A percentile compares a stretch with the other conserved stretches of the same genome.
phyloP scores from a whole-genome alignment of 1,140 invertebrate species.

The Dreissena polymorpha region DNA sequence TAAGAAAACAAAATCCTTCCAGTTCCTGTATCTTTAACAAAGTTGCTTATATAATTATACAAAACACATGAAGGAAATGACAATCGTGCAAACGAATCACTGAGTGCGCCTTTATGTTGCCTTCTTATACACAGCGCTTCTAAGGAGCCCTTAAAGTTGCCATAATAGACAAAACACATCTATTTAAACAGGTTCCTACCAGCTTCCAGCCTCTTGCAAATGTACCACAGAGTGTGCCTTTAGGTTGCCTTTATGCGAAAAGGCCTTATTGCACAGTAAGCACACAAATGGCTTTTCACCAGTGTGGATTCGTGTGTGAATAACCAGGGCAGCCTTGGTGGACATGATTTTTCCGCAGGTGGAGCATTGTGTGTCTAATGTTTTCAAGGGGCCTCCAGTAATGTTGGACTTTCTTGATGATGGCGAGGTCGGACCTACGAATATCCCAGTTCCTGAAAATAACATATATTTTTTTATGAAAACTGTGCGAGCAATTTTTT shows the following conservation, averaged over 20 bases:
- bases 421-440: background rate
- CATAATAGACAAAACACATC: too few species aligned
- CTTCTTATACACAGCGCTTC: too few species aligned
- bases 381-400: background rate
- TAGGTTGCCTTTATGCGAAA: slow-evolving; percentile 22
- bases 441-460: background rate
- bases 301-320: slow-evolving; percentile 6
- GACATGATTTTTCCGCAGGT: slow-evolving; percentile 19
- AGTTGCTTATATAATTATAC: too few species aligned
- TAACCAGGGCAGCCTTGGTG: background rate
- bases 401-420: background rate
- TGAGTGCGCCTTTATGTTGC: too few species aligned
- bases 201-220: too few species aligned
- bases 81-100: too few species aligned
- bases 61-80: too few species aligned
- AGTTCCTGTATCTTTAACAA: too few species aligned
- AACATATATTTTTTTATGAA: background rate
- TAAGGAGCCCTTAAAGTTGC: too few species aligned
- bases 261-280: slow-evolving; percentile 20
- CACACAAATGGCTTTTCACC: slow-evolving; percentile 24
- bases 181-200: too few species aligned
- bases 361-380: background rate
- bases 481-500: background rate
- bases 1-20: too few species aligned
- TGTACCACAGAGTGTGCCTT: slow-evolving; percentile 1